Conservation (phyloP, 2,888 invertebrate genomes). For the Alloscopus bannaensis region DNA sequence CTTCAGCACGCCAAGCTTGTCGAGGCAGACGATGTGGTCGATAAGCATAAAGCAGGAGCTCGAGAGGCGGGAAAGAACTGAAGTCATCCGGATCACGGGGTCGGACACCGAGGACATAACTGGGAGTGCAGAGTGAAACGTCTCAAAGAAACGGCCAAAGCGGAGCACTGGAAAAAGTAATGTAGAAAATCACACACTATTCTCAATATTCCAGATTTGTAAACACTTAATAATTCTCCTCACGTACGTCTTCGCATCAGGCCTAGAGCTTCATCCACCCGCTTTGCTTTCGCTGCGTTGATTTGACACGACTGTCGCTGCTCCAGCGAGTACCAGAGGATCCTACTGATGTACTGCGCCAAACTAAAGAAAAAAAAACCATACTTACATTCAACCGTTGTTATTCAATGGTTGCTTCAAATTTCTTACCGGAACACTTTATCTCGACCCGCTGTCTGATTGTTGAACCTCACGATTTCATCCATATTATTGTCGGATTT, state of each 20-base stretch:
- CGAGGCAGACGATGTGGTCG: slow-evolving; percentile 92
- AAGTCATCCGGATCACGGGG: slow-evolving; percentile 84
- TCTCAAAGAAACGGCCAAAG: slow-evolving; percentile 89
- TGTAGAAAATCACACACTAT: too few species aligned
- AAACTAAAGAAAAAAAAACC: slow-evolving; percentile 79
- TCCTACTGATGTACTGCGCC: slow-evolving; percentile 87
- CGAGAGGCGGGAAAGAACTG: slow-evolving; percentile 87
- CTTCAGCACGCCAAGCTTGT: slow-evolving; percentile 82
- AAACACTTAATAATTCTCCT: too few species aligned
- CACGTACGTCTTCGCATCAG: slow-evolving; percentile 89
- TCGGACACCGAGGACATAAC: slow-evolving; percentile 81
- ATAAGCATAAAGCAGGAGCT: slow-evolving; percentile 87
- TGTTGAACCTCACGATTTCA: slow-evolving; percentile 71
- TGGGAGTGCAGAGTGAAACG: slow-evolving; percentile 83
- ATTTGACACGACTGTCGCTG: slow-evolving; percentile 80
- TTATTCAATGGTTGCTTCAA: not conserved
- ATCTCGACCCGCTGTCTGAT: slow-evolving; percentile 71
- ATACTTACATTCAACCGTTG: not conserved
- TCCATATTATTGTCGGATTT: slow-evolving; percentile 69
- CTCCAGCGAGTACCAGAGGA: slow-evolving; percentile 87
- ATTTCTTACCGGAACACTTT: slow-evolving; percentile 70
- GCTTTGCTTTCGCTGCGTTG: slow-evolving; percentile 85
- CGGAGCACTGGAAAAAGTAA: slow-evolving; percentile 82
- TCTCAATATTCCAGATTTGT: too few species aligned
- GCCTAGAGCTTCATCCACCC: slow-evolving; percentile 87